phyloP scores from a whole-genome alignment of 2,888 invertebrate genomes.

The Paralinhomoeus sp. region DNA sequence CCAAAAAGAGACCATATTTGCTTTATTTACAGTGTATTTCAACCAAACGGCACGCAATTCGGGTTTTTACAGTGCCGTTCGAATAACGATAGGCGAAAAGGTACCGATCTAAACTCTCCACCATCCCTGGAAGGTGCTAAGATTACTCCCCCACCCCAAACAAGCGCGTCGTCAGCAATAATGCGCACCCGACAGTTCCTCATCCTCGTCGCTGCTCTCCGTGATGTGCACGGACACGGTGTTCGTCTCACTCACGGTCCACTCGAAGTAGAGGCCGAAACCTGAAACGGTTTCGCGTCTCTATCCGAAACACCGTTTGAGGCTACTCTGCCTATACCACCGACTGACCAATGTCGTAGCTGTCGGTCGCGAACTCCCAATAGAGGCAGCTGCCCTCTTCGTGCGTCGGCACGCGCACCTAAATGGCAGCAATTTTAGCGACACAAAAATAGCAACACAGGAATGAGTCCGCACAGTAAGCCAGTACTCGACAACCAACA shows the following conservation, averaged over 20 bases:
- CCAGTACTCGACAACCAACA: too few species aligned
- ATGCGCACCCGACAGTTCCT: too few species aligned
- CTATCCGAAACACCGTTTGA: constrained; percentile 19
- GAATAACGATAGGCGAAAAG: too few species aligned
- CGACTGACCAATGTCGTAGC: constrained; percentile 51
- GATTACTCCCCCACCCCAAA: too few species aligned
- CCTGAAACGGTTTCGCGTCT: constrained; percentile 13
- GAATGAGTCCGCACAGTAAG: neutral
- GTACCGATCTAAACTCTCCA: too few species aligned
- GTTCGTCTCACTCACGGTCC: constrained; percentile 45
- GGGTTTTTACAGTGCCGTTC: too few species aligned
- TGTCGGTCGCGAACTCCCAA: constrained; percentile 98
- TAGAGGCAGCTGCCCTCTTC: constrained; percentile 71
- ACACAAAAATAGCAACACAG: neutral
- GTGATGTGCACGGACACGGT: constrained; percentile 75
- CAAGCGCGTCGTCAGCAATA: too few species aligned
- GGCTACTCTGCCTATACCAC: neutral
- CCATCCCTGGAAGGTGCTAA: too few species aligned
- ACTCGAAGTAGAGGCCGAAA: constrained; percentile 95
- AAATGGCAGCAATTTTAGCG: too few species aligned
- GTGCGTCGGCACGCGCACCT: constrained; percentile 79
- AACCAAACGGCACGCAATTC: too few species aligned
- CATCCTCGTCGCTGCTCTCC: constrained; percentile 68
- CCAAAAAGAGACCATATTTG: too few species aligned
- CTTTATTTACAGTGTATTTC: too few species aligned